These are phyloP conservation scores for Argyresthia goedartella DNA, from an alignment of 2,888 invertebrate species.

Conservation along the genomic window DNA sequence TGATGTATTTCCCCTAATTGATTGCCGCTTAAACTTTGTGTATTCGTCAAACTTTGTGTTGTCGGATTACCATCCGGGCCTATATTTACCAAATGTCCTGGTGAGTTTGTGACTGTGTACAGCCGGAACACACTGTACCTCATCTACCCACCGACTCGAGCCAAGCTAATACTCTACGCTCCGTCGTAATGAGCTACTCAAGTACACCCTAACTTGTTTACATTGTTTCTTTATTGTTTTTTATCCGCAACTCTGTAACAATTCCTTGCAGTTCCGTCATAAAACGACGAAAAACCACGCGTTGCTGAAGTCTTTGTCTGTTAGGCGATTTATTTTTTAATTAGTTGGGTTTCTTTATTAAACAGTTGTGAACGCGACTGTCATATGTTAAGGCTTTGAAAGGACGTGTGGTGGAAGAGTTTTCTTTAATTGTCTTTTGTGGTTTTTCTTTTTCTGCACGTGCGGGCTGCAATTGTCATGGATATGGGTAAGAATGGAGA, in stretches of 20 bases:
- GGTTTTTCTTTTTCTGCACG: conserved; percentile 7
- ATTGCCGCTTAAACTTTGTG: no score
- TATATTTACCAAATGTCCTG: no score
- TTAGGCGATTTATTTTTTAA: conserved; percentile 45
- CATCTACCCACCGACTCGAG: conserved; percentile 24
- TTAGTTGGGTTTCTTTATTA: conserved; percentile 20
- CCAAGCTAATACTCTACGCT: conserved; percentile 55
- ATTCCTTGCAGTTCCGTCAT: conserved; percentile 42
- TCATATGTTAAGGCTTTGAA: conserved; percentile 6
- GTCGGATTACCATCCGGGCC: no score
- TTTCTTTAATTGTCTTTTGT: conserved; percentile 7
- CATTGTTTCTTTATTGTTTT: conserved; percentile 71
- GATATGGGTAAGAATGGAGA: no score
- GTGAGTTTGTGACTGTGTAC: no score
- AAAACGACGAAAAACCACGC: conserved; percentile 42
- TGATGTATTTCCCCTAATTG: no score
- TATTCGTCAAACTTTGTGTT: no score
- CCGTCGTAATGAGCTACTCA: conserved; percentile 69
- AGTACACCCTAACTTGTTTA: conserved; percentile 69
- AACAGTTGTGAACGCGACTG: neutral
- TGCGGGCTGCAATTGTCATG: conserved; percentile 1
- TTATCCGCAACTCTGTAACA: conserved; percentile 59
- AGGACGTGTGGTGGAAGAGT: conserved; percentile 1
- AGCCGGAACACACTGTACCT: neutral
- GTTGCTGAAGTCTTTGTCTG: conserved; percentile 31